Evolutionary conservation across 2,113 vertebrate genomes (phyloP), one percentile per base, ranked within the genome.

Genomic region (Dendrocopos noguchii): DNA sequence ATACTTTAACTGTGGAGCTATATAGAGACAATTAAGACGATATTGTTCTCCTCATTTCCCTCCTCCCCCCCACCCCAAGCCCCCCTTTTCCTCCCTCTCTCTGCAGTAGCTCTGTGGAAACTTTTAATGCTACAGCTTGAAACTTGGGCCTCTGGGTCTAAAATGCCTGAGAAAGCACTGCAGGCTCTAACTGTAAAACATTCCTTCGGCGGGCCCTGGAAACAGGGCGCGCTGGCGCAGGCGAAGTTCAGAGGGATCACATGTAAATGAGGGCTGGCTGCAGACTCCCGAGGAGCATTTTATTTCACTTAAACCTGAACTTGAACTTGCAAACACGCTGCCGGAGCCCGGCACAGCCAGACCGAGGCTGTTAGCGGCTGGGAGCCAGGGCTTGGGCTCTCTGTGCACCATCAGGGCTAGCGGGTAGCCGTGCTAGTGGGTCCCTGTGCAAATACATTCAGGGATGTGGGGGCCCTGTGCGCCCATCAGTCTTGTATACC

Each of bases 251-350:
- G 97, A 96, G 94, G 80, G 95, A 96, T 96, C 95, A 88, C 95
- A 96, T 97, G 98, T 95, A 97, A 97, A 97, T 97, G 97, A 98
- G 96, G 88, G 80, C 88, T 94, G 68, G 93, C 96, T 95, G 94
- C 96, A 97, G 97, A 92, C 96, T 97, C 97, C 95, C 46, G 56
- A 96, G 92, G 92, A 97, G 97, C 66, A 42, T 96, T 96, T 97
- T 92, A 95, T 97, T 96, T 96, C 78, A 17, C 94, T 97, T 96
- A 97, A 98, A 97, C 97, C 97, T 97, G 96, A 98, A 97, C 97
- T 97, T 98, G 97, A 97, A 97, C 97, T 97, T 94, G 72, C 87
- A 89, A 89, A 96, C 60, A 6, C 78, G 53, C 96, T 95, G 92
- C 84, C 61, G 18, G 84, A 91, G 94, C 95, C 96, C 12, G 39